phyloP scores from a whole-genome alignment of 2,888 invertebrate genomes.

The Plagodis dolabraria region DNA sequence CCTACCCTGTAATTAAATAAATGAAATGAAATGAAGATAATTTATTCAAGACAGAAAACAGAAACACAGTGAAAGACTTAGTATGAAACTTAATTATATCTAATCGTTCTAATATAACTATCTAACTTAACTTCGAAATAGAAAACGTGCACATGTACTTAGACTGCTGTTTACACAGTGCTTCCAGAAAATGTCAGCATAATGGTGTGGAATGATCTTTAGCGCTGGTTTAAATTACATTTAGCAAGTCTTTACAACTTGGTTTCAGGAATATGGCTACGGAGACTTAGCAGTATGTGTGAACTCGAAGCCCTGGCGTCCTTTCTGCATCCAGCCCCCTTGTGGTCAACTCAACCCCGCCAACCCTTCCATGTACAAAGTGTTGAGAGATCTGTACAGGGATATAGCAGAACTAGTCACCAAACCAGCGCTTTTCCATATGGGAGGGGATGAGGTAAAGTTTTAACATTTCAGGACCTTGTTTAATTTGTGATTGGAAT shows the following conservation, averaged over 20 bases:
- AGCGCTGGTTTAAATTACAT: neutral
- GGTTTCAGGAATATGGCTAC: slow-evolving; percentile 76
- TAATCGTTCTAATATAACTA: too few relatives aligned
- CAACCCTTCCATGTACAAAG: slow-evolving; percentile 88
- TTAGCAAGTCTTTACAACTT: neutral
- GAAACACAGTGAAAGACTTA: too few relatives aligned
- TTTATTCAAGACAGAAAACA: too few relatives aligned
- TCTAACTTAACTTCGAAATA: too few relatives aligned
- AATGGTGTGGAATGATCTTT: too few relatives aligned
- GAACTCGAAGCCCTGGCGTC: slow-evolving; percentile 88
- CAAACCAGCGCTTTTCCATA: slow-evolving; percentile 87
- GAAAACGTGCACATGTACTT: too few relatives aligned
- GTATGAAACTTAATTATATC: too few relatives aligned
- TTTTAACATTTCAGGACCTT: neutral
- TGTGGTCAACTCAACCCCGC: slow-evolving; percentile 94
- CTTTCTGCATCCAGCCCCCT: slow-evolving; percentile 91
- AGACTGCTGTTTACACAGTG: too few relatives aligned
- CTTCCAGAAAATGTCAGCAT: too few relatives aligned
- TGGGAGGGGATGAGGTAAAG: slow-evolving; percentile 93
- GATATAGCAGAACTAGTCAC: slow-evolving; percentile 87
- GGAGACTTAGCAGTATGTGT: slow-evolving; percentile 89
- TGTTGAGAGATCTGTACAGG: slow-evolving; percentile 88
- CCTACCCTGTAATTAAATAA: too few relatives aligned
- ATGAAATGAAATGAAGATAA: too few relatives aligned
- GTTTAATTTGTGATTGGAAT: too few relatives aligned